Evolutionary conservation across 2,113 vertebrate genomes (phyloP).

Genomic region (Sarotherodon lohbergeri): DNA sequence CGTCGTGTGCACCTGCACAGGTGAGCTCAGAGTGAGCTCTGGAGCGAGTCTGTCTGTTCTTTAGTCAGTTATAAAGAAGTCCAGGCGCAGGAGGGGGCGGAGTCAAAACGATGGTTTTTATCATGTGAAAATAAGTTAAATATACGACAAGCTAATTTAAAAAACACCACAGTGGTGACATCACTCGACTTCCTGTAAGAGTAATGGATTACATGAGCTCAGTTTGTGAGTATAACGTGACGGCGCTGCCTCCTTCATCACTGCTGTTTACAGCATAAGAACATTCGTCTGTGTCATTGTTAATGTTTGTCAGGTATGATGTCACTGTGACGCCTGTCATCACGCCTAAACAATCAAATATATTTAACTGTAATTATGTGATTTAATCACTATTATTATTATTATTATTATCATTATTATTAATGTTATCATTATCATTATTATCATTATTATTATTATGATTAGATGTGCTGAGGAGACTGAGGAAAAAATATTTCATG

Average conservation of each 20-base stretch:
- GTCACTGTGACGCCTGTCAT: not conserved
- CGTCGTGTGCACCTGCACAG: accelerated
- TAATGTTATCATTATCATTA: too few species aligned
- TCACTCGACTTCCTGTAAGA: not conserved
- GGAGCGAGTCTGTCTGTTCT: not conserved
- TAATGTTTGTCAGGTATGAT: not conserved
- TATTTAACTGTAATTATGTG: not conserved
- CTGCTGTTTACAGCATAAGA: not conserved
- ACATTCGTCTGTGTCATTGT: not conserved
- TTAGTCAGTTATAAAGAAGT: not conserved
- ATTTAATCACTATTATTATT: not conserved
- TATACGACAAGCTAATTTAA: not conserved
- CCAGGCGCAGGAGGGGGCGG: not conserved
- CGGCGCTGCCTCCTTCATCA: not conserved
- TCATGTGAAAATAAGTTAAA: not conserved
- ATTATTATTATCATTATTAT: accelerated
- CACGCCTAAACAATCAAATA: not conserved
- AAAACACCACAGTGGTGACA: not conserved
- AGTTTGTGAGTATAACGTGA: not conserved
- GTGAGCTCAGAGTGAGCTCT: not conserved
- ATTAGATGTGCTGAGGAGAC: not conserved
- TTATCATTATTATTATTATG: not conserved
- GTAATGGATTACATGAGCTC: not conserved
- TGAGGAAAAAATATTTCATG: not conserved
- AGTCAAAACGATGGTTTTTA: accelerated